These are phyloP conservation scores for Ranitomeya variabilis DNA, from an alignment of 2,113 vertebrate genomes.

Conservation along the genomic window DNA sequence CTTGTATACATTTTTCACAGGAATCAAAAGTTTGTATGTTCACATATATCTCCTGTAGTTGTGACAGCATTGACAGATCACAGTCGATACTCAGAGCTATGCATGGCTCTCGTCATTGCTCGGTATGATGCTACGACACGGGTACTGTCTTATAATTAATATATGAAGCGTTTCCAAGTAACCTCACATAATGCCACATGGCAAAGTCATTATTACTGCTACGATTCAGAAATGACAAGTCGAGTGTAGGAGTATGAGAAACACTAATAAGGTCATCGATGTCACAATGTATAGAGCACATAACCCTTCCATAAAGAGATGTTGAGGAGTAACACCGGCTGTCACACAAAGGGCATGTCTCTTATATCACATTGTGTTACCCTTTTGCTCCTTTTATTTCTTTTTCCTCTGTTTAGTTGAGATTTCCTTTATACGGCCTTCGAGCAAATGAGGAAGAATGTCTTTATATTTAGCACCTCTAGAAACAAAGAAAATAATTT, in stretches of 20 bases:
- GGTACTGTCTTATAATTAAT: slow-evolving; percentile 2
- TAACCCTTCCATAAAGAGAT: background rate
- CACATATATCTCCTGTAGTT: background rate
- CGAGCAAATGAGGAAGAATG: background rate
- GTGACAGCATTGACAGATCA: background rate
- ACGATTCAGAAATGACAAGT: slow-evolving; percentile 4
- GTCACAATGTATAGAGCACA: background rate
- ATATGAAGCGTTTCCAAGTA: background rate
- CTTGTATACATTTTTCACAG: background rate
- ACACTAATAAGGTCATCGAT: background rate
- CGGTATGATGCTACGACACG: background rate
- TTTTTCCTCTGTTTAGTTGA: background rate
- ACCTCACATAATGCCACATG: background rate
- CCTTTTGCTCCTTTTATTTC: background rate
- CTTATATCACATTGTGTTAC: background rate
- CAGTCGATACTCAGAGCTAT: background rate
- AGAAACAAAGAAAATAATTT: background rate
- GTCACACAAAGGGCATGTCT: background rate
- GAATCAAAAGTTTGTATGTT: background rate
- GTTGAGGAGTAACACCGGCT: background rate
- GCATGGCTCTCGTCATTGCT: background rate
- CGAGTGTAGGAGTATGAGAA: background rate
- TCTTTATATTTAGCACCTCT: background rate
- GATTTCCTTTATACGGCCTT: background rate
- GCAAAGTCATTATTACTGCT: background rate